Evolutionary conservation across 2,113 vertebrate genomes (phyloP), one percentile per base, ranked within the genome.

Genomic region (Pogonocichla stellata): DNA sequence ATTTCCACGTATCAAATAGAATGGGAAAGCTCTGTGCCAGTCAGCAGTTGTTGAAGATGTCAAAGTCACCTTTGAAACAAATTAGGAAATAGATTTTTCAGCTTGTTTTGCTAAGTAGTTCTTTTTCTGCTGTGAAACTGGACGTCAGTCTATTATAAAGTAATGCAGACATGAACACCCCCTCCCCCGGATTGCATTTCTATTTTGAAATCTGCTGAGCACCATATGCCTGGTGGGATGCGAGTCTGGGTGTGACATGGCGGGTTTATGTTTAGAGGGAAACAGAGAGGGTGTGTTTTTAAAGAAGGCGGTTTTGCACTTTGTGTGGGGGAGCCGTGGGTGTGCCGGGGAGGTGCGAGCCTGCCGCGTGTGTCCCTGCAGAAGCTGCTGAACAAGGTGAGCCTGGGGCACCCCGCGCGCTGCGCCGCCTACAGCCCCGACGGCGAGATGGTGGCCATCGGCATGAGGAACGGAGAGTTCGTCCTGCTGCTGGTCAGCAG

Each of bases 371-470:
- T 82, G n/a, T 93, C 79, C 3, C 29, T 34, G n/a, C 95, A 99
- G 99, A 99, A 99, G 98, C 98, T 99, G 72, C 96, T 99, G 51
- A 99, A 99, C 97, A 99, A 99, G 97, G 99, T 99, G 93, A 99
- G 94, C 92, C 91, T 99, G 86, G 99, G 99, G 80, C 98, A 99
- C 4, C 98, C 99, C 0, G 99, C 99, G 12, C 98, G 98, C 91
- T 99, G 99, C 65, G 98, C 98, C 0, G 97, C 98, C 0, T 99
- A 99, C 90, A 99, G 99, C 84, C 98, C 99, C 2, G 99, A 99
- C 0, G 99, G 99, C 1, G 99, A 99, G 78, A 99, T 99, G 99
- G 98, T 99, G 19, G 98, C 99, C 31, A 99, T 99, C 20, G 99
- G 99, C 64, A 99, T 99, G 99, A 99, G 99, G 98, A 99, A 99